phyloP scores from a whole-genome alignment of 1,140 invertebrate species.

The Magallana ariakensis region DNA sequence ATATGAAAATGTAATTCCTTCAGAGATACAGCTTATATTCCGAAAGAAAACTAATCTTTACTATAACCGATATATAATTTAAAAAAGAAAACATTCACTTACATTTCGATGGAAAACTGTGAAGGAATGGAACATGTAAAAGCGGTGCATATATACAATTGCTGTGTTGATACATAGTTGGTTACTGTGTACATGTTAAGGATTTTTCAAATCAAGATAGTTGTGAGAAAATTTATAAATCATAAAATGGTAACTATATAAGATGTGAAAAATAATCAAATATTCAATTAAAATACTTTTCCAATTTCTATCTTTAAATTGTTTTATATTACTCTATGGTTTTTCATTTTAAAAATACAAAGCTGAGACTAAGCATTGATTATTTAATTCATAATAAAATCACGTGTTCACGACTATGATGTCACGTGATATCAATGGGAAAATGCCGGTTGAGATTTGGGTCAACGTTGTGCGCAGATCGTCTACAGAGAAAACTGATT shows the following conservation, averaged over 20 bases:
- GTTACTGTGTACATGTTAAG: slow-evolving; percentile 82
- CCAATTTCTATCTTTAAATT: too few species aligned
- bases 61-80: too few species aligned
- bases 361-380: slow-evolving; percentile 11
- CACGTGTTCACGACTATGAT: slow-evolving; percentile 16
- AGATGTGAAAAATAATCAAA: too few species aligned
- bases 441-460: slow-evolving; percentile 31
- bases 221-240: neutral
- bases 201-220: slow-evolving; percentile 20
- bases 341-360: neutral
- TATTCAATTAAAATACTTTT: too few species aligned
- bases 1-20: too few species aligned
- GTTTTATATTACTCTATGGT: too few species aligned
- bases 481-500: neutral
- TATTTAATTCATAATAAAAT: slow-evolving; percentile 24
- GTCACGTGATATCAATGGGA: slow-evolving; percentile 15
- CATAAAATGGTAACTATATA: too few species aligned
- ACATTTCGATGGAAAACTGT: slow-evolving; percentile 90
- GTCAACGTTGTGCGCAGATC: slow-evolving; percentile 28
- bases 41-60: too few species aligned
- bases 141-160: slow-evolving; percentile 99
- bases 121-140: slow-evolving; percentile 97
- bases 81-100: slow-evolving; percentile 66
- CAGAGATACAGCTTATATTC: too few species aligned
- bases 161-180: slow-evolving; percentile 96